Evolutionary conservation across 1,140 invertebrate species (phyloP), one percentile per base, ranked within the genome.

Genomic region (Bacillus rossius): DNA sequence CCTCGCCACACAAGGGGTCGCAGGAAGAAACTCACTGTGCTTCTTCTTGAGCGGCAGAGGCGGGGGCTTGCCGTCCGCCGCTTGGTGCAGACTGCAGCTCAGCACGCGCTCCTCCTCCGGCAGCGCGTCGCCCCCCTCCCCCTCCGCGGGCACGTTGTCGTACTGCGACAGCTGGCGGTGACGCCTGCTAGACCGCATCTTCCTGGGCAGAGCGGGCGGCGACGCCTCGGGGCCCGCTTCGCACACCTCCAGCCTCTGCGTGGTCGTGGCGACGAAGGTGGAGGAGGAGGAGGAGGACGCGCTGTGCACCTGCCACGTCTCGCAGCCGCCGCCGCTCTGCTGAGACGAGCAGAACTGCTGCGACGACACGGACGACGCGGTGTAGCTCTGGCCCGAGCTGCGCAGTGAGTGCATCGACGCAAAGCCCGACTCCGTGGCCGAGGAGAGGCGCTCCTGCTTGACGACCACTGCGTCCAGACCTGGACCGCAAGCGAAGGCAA

Each of bases 21-120:
- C 5, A 34, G 29, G 29, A 34, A 10, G 29, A 34, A n/a, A 90
- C 90, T 91, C 84, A 96, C 93, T 94, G 78, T 95, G 88, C 73
- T 88, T 89, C 74, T 93, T 94, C 75, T 96, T 96, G 0, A 89
- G 82, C 20, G 93, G 93, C 58, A 96, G 75, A 47, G 93, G 93
- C 41, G 93, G 93, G 53, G 92, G 92, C 71, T 83, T 83, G 43
- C 77, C 81, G 64, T 81, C 73, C 13, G 34, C 38, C 72, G 61
- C 76, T 37, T 55, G 53, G 23, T 48, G 53, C 13, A 55, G n/a
- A 23, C 45, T 56, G 29, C 52, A 60, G 42, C 29, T 60, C 16
- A 20, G 23, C 7, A 48, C 10, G 5, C 34, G 54, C 4, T 43
- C 41, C 14, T 26, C 53, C n/a, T 43, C 49, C 16, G 25, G 53